These are phyloP conservation scores for Scaptodrosophila latifasciaeformis DNA, from an alignment of 2,888 invertebrate species.

Conservation along the genomic window DNA sequence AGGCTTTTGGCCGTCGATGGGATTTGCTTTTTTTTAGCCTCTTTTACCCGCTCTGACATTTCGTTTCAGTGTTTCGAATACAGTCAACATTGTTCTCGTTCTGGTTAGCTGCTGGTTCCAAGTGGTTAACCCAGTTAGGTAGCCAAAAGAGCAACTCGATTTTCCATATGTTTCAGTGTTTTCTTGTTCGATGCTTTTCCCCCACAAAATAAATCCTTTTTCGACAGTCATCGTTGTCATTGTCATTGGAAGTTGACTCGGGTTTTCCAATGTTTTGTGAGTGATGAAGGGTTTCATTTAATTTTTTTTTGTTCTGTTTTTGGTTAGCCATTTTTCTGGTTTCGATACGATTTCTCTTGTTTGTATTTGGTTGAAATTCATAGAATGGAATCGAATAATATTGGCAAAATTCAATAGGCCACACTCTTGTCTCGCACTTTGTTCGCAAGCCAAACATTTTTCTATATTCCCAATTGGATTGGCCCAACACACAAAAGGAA, in stretches of 20 bases:
- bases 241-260: background rate
- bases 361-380: too few relatives aligned
- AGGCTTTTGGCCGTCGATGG: slow-evolving; percentile 6
- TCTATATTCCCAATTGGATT: too few relatives aligned
- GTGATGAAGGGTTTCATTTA: slow-evolving; percentile 65
- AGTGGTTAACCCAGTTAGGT: slow-evolving; percentile 7
- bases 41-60: background rate
- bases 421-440: too few relatives aligned
- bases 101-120: too few relatives aligned
- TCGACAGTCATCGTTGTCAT: slow-evolving; percentile 29
- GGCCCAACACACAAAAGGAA: too few relatives aligned
- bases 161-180: slow-evolving; percentile 21
- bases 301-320: slow-evolving; percentile 42
- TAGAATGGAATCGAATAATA: too few relatives aligned
- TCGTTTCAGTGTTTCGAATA: slow-evolving; percentile 41
- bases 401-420: too few relatives aligned
- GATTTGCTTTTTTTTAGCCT: slow-evolving; percentile 32
- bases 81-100: slow-evolving; percentile 36
- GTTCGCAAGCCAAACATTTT: too few relatives aligned
- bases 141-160: too few relatives aligned
- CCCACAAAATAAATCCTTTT: slow-evolving; percentile 15
- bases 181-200: slow-evolving; percentile 9
- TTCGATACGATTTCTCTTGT: slow-evolving; percentile 30
- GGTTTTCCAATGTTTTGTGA: slow-evolving; percentile 41
- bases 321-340: slow-evolving; percentile 61